phyloP scores from a whole-genome alignment of 2,888 invertebrate species.

The Anaspis maculata region DNA sequence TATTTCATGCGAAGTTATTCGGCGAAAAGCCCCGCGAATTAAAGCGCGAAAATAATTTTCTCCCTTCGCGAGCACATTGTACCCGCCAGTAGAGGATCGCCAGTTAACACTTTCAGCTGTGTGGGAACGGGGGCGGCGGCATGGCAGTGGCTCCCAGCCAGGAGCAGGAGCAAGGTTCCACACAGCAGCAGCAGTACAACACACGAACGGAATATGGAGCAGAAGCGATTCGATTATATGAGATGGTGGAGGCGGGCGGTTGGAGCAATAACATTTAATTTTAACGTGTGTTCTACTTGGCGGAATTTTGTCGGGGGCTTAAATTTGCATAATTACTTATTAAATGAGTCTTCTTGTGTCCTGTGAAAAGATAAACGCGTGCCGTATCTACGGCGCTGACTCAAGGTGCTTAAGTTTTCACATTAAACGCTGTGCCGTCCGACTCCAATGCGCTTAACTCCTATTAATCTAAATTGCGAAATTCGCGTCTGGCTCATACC shows the following conservation, averaged over 20 bases:
- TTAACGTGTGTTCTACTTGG: constrained; percentile 16
- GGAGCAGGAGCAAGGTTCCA: too few species aligned
- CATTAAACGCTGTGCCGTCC: constrained; percentile 21
- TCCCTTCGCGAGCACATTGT: constrained; percentile 5
- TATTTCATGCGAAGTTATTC: too few species aligned
- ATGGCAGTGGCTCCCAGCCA: too few species aligned
- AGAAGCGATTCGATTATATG: constrained; percentile 14
- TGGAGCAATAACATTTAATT: constrained; percentile 20
- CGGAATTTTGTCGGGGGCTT: constrained; percentile 18
- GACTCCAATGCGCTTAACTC: constrained; percentile 22
- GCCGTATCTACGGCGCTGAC: constrained; percentile 26
- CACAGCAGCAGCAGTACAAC: too few species aligned
- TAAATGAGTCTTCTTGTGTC: constrained; percentile 24
- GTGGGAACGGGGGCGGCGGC: constrained; percentile 5
- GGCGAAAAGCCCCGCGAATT: too few species aligned
- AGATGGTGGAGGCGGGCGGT: constrained; percentile 16
- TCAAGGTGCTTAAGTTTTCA: constrained; percentile 22
- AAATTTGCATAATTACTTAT: constrained; percentile 31
- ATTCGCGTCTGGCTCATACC: too few species aligned
- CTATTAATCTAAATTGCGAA: constrained; percentile 27
- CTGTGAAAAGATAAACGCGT: constrained; percentile 26
- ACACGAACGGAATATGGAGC: too few species aligned
- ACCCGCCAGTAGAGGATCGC: constrained; percentile 3
- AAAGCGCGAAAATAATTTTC: too few species aligned
- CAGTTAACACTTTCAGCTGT: constrained; percentile 11